Evolutionary conservation across 2,113 vertebrate species (phyloP), one percentile per base, ranked within the genome.

Genomic region (Phoenicopterus ruber): DNA sequence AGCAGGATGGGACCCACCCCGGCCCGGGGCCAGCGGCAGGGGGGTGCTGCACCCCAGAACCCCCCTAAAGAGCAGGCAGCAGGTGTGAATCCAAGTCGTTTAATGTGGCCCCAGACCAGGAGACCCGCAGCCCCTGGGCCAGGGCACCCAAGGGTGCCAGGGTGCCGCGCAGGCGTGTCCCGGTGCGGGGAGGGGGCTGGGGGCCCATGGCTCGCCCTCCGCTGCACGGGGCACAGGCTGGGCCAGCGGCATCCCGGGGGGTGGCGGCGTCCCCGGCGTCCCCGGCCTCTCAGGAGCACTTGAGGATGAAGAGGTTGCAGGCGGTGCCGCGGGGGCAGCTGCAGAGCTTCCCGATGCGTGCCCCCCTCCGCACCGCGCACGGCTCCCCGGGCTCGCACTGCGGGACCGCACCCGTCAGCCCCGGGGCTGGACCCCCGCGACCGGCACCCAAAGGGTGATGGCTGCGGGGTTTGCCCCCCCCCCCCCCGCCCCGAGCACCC

Each of bases 341-440:
- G 86, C 99, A 99, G 67, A 98, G 96, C 40, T 96, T 98, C 82
- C 98, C 98, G 22, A 98, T 96, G 32, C 98, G 97, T 0, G 98
- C 92, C 2, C 98, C 99, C 70, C 97, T 98, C 54, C 98, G 96
- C 32, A 98, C 94, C 2, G 98, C 99, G 29, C 98, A 99, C 67
- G 97, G 95, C 74, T 98, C 97, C 7, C 98, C 67, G 15, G 94
- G 97, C 46, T 96, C 85, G 82, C 98, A 99, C 98, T 99, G 93
- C 38, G 46, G 83, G 73, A 36, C 2, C 16, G 24, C 46, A 21
- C 13, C 13, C 10, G 1, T 82, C 71, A 90, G 74, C 34, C 2
- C 32, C 1, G 1, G 44, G 3, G 15, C 38, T 9, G 38, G 7
- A 40, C 17, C 69, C 62, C 10, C 17, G 0, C 1, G 0, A 54